phyloP scores from a whole-genome alignment of 2,888 invertebrate genomes.

The Drosophila barbarae region DNA sequence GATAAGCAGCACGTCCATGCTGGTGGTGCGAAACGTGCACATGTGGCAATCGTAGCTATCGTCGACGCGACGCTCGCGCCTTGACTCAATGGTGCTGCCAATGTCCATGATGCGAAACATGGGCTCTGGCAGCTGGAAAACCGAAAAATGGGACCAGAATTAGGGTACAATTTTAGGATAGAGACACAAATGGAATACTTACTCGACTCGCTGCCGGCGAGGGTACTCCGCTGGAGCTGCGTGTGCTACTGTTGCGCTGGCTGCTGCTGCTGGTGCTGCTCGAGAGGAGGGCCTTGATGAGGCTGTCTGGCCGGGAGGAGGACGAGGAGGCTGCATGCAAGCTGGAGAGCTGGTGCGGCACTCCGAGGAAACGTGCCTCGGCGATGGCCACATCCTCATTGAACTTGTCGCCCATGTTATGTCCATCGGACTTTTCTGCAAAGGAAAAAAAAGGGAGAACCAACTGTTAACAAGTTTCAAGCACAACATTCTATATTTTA shows the following conservation, averaged over 20 bases:
- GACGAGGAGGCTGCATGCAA: neutral
- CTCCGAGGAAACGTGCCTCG: conserved; percentile 79
- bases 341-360: neutral
- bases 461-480: neutral
- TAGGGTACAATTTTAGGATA: neutral
- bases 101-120: conserved; percentile 55
- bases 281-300: conserved; percentile 53
- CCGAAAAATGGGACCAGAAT: neutral
- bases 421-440: conserved; percentile 39
- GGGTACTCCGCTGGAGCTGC: conserved; percentile 8
- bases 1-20: conserved; percentile 54
- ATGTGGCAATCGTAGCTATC: conserved; percentile 41
- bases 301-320: conserved; percentile 33
- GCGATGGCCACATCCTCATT: conserved; percentile 88
- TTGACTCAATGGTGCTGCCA: conserved; percentile 8
- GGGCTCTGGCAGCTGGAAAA: conserved; percentile 31
- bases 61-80: conserved; percentile 10
- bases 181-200: neutral
- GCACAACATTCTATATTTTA: no score
- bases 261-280: conserved; percentile 27
- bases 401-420: conserved; percentile 85
- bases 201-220: conserved; percentile 16
- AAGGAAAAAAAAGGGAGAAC: neutral
- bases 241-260: conserved; percentile 8
- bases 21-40: conserved; percentile 51